Conservation (phyloP, 2,113 vertebrate species). For the Thunnus maccoyii region DNA sequence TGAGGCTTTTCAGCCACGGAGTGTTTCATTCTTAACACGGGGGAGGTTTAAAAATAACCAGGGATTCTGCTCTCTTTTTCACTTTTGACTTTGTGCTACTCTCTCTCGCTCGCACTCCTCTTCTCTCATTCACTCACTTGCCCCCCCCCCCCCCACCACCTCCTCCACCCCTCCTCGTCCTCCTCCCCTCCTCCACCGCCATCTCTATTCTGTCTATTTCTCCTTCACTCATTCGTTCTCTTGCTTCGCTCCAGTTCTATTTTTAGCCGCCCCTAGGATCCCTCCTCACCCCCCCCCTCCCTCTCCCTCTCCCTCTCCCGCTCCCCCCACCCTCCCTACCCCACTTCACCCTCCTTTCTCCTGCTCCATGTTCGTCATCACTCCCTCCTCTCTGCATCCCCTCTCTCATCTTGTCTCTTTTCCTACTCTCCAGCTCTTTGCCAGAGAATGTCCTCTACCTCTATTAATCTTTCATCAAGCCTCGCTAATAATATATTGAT, state of each 20-base stretch:
- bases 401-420: constrained; percentile 70
- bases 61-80: constrained; percentile 68
- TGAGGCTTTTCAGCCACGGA: constrained; percentile 72
- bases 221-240: constrained; percentile 70
- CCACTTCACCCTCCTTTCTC: constrained; percentile 68
- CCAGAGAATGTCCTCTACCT: constrained; percentile 87
- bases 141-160: not conserved
- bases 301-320: constrained; percentile 8
- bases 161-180: not conserved
- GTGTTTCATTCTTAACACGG: constrained; percentile 73
- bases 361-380: constrained; percentile 74
- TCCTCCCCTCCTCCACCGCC: constrained; percentile 9
- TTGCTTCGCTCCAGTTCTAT: constrained; percentile 87
- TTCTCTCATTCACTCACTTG: constrained; percentile 41
- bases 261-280: constrained; percentile 91
- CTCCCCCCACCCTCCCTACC: constrained; percentile 65
- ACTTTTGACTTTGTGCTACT: constrained; percentile 67
- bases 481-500: constrained; percentile 79
- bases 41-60: constrained; percentile 78
- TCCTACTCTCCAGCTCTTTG: constrained; percentile 78
- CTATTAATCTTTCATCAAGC: constrained; percentile 91
- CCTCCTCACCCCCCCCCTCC: constrained; percentile 64
- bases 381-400: constrained; percentile 58
- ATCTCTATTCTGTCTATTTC: constrained; percentile 68
- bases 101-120: constrained; percentile 35